Evolutionary conservation across 2,888 invertebrate genomes (phyloP).

Genomic region (Andrena praecox): DNA sequence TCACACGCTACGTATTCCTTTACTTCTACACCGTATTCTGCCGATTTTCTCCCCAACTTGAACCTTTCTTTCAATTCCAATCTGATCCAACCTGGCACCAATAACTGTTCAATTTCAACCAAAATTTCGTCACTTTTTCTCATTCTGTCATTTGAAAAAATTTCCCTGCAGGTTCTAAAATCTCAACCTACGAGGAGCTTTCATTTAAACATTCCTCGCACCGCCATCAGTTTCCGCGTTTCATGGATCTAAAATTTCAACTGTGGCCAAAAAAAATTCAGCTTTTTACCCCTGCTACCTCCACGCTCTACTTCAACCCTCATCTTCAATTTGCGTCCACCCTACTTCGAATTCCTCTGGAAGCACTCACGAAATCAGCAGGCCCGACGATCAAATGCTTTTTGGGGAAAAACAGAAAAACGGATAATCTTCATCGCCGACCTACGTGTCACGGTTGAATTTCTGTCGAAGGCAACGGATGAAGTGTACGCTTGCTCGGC

Average conservation of each 20-base stretch:
- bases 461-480: slow-evolving; percentile 33
- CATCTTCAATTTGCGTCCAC: not conserved
- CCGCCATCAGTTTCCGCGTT: not conserved
- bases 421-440: not conserved
- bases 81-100: no score
- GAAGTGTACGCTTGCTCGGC: slow-evolving; percentile 22
- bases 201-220: not conserved
- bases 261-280: not conserved
- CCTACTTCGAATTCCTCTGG: no score
- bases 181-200: not conserved
- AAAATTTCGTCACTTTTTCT: no score
- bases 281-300: not conserved
- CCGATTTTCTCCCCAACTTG: no score
- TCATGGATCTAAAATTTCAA: not conserved
- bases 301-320: not conserved
- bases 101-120: no score
- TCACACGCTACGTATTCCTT: no score
- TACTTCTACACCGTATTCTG: no score
- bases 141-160: not conserved
- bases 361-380: not conserved
- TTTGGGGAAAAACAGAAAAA: not conserved
- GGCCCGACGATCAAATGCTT: not conserved
- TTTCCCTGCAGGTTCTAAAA: not conserved
- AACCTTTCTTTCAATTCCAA: no score
- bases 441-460: slow-evolving; percentile 28